Evolutionary conservation across 1,140 invertebrate genomes (phyloP), one percentile per base, ranked within the genome.

Genomic region (Monochamus saltuarius): DNA sequence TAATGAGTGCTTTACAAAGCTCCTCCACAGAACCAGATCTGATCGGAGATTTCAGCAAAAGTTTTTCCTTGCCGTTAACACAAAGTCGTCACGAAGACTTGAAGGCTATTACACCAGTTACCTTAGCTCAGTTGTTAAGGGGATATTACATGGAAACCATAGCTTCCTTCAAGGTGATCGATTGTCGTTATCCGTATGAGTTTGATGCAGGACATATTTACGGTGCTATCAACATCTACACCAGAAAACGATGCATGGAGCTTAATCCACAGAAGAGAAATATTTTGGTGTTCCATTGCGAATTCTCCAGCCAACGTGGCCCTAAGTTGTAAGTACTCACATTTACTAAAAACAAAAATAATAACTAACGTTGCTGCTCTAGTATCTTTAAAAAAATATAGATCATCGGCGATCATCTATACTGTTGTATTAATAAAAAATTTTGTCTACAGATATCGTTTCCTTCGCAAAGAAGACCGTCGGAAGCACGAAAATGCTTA

Each of bases 201-300:
- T 99, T 80, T 74, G 87, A 95, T n/a, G 96, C 92, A 14, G 97
- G 97, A 0, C 97, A 99, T 73, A 97, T 99, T 38, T 72, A 77
- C n/a, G 90, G 89, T 1, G 92, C 94, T 0, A 66, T 86, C 45
- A 97, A 97, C 78, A 75, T 97, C 4, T 95, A 88, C 75, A 92
- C 87, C 0, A 86, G 87, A 67, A 87, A 91, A 2, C 82, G 85
- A 62, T 82, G 94, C 10, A 72, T 85, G 36, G 77, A 84, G 62
- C 81, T 85, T 11, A 57, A 76, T 36, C 39, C 49, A 4, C 76
- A 53, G 73, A 88, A 87, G 61, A 78, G 89, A 14, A 79, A 86
- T 42, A 89, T 98, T 45, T 77, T 99, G 14, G 89, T 99, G 22
- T 99, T 99, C 74, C 97, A 99, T 75, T 99, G 97, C 78, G 97